phyloP scores from a whole-genome alignment of 2,888 invertebrate species.

The Acrobasis suavella region DNA sequence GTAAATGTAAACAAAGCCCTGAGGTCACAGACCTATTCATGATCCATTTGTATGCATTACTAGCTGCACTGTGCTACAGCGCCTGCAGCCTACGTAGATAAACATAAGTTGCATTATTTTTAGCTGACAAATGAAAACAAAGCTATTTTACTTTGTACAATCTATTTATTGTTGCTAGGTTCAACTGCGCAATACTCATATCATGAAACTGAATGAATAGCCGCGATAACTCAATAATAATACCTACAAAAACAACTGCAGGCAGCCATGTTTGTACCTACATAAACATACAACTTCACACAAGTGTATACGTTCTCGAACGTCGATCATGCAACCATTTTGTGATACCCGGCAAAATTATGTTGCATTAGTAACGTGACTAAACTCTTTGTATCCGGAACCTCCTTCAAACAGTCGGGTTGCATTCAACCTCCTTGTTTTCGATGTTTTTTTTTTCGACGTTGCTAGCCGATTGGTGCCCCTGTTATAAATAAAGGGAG shows the following conservation, averaged over 20 bases:
- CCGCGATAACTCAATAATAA: neutral
- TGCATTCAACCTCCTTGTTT: slow-evolving; percentile 71
- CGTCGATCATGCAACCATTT: slow-evolving; percentile 36
- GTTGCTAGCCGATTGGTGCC: slow-evolving; percentile 54
- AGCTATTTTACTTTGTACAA: neutral
- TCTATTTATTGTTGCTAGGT: neutral
- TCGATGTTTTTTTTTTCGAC: slow-evolving; percentile 62
- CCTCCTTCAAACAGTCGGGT: slow-evolving; percentile 51
- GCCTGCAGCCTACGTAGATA: neutral
- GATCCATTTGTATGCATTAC: neutral
- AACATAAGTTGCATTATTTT: neutral
- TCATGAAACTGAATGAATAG: neutral
- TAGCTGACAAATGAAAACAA: neutral
- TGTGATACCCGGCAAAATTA: slow-evolving; percentile 35
- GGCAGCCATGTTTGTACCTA: neutral
- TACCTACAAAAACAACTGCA: neutral
- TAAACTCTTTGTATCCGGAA: slow-evolving; percentile 55
- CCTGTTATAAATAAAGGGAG: slow-evolving; percentile 48
- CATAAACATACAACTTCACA: neutral
- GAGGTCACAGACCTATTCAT: neutral
- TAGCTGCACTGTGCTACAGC: neutral
- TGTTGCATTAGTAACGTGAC: slow-evolving; percentile 30
- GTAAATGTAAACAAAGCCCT: neutral
- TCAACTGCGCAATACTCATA: slow-evolving; percentile 7
- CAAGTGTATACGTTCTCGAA: neutral